A percentile compares a stretch with the other conserved stretches of the same genome.
These are phyloP conservation scores for Himalopsyche phryganea DNA, from an alignment of 1,140 invertebrate genomes.

Conservation along the genomic window DNA sequence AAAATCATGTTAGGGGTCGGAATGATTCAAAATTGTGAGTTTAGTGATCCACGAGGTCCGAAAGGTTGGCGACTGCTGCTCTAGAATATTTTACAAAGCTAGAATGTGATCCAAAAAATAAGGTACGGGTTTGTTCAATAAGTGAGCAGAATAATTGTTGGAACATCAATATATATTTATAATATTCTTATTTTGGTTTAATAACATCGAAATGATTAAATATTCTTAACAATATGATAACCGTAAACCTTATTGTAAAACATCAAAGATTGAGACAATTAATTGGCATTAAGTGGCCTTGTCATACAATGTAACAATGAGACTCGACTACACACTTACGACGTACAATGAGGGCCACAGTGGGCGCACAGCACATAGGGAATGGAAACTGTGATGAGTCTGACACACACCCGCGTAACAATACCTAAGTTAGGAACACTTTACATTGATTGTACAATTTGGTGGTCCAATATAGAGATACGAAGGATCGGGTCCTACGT, in stretches of 20 bases:
- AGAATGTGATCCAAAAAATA: too few relatives aligned
- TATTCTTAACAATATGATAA: constrained; percentile 30
- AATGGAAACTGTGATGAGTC: constrained; percentile 1
- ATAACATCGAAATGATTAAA: constrained; percentile 30
- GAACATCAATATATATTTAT: constrained; percentile 32
- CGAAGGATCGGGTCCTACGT: neutral
- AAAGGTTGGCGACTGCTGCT: too few relatives aligned
- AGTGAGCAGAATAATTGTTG: too few relatives aligned
- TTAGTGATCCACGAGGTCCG: too few relatives aligned
- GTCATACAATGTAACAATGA: constrained; percentile 15
- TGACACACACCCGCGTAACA: constrained; percentile 3
- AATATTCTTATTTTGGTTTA: constrained; percentile 17
- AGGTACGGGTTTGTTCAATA: too few relatives aligned
- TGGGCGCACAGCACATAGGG: constrained; percentile 4
- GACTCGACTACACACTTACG: constrained; percentile 25
- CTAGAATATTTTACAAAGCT: too few relatives aligned
- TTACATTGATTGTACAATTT: too few relatives aligned
- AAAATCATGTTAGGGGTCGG: too few relatives aligned
- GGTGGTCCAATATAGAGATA: constrained; percentile 3
- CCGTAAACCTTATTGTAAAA: constrained; percentile 26
- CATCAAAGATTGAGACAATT: constrained; percentile 24
- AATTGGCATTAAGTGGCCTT: constrained; percentile 21
- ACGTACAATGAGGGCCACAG: constrained; percentile 1
- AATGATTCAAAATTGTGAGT: too few relatives aligned
- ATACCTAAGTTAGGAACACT: constrained; percentile 5